Evolutionary conservation across 1,140 invertebrate species (phyloP), one percentile per base, ranked within the genome.

Genomic region (Drosophila azteca): DNA sequence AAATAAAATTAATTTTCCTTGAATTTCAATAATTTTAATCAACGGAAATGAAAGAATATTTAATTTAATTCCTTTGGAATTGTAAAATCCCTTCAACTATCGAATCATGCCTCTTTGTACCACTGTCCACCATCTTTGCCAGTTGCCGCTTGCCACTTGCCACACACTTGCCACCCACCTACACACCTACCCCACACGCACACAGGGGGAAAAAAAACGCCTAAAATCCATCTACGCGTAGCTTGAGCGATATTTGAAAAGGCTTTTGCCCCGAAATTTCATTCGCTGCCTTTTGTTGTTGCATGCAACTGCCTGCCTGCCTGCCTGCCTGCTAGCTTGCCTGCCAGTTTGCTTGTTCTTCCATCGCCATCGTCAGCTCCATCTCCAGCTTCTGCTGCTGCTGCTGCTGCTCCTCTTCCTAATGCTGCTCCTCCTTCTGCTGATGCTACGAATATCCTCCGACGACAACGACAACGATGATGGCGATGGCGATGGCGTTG

Each of bases 211-310:
- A 43, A 69, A 55, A 48, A 49, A 53, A 64, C 58, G 69, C 73
- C 69, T 51, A 74, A 71, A 71, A 73, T 73, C 73, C 64, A 76
- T 75, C 71, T 76, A 68, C 73, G 73, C 72, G 62, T 74, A 54
- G 58, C 77, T 59, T 66, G 62, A 54, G 45, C 55, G 68, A 55
- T 67, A 61, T 68, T 72, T 54, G 57, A 84, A 84, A 84, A 66
- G 55, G 51, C 59, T 77, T 39, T 39, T 77, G 55, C 29, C 24
- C 59, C 44, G 52, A 87, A 83, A 87, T 74, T 84, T 77, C 82
- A 77, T 87, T 77, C 73, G 78, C 57, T 58, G 78, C 77, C 79
- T 85, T 69, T 87, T 77, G 77, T 69, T 29, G 29, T 45, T 43
- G 45, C 17, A 26, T 35, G 59, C 59, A 43, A 31, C 44, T 51